phyloP scores from a whole-genome alignment of 2,888 invertebrate genomes.

The Ophion obscuratus region DNA sequence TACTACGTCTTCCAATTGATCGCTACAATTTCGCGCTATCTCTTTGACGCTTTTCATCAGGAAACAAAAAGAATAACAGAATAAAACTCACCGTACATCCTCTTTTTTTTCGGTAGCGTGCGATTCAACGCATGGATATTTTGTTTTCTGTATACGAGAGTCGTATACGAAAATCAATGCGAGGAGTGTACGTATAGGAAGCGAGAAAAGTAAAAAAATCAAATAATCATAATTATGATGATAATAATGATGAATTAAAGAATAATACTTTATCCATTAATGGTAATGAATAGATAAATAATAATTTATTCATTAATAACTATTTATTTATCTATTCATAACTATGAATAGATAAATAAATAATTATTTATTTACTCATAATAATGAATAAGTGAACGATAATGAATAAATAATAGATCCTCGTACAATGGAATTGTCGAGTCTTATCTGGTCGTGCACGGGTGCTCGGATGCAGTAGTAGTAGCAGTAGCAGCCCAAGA shows the following conservation, averaged over 20 bases:
- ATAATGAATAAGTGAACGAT: no score
- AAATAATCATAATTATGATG: not conserved
- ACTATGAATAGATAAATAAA: not conserved
- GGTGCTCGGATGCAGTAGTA: conserved; percentile 66
- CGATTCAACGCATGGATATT: no score
- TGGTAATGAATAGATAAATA: not conserved
- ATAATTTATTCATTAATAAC: not conserved
- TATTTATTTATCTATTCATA: no score
- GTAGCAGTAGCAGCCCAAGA: conserved; percentile 62
- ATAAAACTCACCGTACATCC: not conserved
- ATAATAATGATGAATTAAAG: not conserved
- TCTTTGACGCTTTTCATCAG: not conserved
- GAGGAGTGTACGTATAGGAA: not conserved
- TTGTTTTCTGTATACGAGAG: not conserved
- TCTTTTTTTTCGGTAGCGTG: not conserved
- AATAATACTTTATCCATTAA: no score
- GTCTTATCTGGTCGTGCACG: conserved; percentile 54
- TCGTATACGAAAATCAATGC: not conserved
- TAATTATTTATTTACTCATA: no score
- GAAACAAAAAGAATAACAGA: not conserved
- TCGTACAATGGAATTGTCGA: conserved; percentile 53
- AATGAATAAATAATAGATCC: not conserved
- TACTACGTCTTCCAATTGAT: not conserved
- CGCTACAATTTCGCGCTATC: not conserved
- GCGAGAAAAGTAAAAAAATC: not conserved